These are phyloP conservation scores for Psephotus haematonotus DNA, from an alignment of 2,113 vertebrate genomes.

Conservation along the genomic window DNA sequence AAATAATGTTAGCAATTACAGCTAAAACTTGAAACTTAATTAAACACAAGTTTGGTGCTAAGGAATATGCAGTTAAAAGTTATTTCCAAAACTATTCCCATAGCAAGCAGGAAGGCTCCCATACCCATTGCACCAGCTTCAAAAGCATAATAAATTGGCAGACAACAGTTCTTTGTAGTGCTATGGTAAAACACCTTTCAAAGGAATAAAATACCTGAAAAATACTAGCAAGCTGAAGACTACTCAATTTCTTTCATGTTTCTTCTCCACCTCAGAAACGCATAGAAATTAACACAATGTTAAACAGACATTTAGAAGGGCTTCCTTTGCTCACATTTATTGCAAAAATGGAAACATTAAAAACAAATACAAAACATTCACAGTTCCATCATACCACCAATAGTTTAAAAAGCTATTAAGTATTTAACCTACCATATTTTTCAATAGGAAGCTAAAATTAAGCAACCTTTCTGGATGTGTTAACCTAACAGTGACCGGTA, in stretches of 20 bases:
- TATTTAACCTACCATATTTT: not conserved
- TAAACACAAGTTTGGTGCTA: not conserved
- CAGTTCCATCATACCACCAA: not conserved
- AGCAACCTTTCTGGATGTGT: not conserved
- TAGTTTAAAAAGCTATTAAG: not conserved
- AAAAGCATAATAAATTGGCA: not conserved
- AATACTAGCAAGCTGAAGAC: not conserved
- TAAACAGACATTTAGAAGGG: not conserved
- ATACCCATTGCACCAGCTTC: not conserved
- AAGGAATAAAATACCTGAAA: not conserved
- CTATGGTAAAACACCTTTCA: not conserved
- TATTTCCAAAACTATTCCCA: not conserved
- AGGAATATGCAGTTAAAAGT: not conserved
- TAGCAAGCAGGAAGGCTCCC: not conserved
- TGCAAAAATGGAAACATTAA: not conserved
- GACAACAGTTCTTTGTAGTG: not conserved
- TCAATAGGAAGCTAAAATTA: not conserved
- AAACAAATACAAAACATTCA: not conserved
- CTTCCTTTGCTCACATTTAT: not conserved
- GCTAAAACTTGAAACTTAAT: not conserved
- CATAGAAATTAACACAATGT: not conserved
- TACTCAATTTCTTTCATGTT: not conserved
- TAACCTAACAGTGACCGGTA: not conserved
- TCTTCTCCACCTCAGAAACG: not conserved
- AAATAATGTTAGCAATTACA: accelerated